Evolutionary conservation across 2,888 invertebrate species (phyloP).

Genomic region (Ctenicera cuprea): DNA sequence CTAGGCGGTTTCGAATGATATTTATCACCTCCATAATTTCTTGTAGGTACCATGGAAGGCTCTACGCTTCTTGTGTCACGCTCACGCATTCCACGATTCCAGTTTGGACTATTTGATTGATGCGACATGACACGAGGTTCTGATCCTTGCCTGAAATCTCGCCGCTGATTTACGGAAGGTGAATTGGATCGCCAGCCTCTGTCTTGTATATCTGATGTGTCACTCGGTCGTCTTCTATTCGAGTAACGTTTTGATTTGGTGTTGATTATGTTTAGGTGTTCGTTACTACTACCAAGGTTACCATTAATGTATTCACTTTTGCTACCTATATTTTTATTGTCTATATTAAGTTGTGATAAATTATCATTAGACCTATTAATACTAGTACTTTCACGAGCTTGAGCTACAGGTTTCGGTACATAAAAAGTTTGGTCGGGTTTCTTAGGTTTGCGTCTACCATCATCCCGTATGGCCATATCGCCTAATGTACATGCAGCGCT

Average conservation of each 20-base stretch:
- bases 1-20: slow-evolving; percentile 81
- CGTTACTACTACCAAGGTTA: slow-evolving; percentile 49
- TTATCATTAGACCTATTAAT: slow-evolving; percentile 56
- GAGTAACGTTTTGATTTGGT: slow-evolving; percentile 63
- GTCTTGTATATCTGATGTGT: slow-evolving; percentile 59
- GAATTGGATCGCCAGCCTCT: slow-evolving; percentile 64
- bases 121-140: slow-evolving; percentile 78
- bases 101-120: slow-evolving; percentile 56
- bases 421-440: slow-evolving; percentile 77
- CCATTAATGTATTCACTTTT: slow-evolving; percentile 49
- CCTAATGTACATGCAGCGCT: slow-evolving; percentile 58
- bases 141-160: slow-evolving; percentile 76
- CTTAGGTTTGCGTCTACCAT: slow-evolving; percentile 68
- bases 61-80: slow-evolving; percentile 84
- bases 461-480: slow-evolving; percentile 58
- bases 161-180: slow-evolving; percentile 60
- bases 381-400: slow-evolving; percentile 63
- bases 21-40: slow-evolving; percentile 70
- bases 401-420: slow-evolving; percentile 73
- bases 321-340: slow-evolving; percentile 41
- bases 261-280: slow-evolving; percentile 37
- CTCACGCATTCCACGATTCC: slow-evolving; percentile 77
- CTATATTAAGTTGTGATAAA: slow-evolving; percentile 44
- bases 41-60: slow-evolving; percentile 74
- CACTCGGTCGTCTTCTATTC: slow-evolving; percentile 60